A percentile compares a stretch with the other conserved stretches of the same genome.
Evolutionary conservation across 2,113 vertebrate species (phyloP).

Genomic region (Bettongia penicillata): DNA sequence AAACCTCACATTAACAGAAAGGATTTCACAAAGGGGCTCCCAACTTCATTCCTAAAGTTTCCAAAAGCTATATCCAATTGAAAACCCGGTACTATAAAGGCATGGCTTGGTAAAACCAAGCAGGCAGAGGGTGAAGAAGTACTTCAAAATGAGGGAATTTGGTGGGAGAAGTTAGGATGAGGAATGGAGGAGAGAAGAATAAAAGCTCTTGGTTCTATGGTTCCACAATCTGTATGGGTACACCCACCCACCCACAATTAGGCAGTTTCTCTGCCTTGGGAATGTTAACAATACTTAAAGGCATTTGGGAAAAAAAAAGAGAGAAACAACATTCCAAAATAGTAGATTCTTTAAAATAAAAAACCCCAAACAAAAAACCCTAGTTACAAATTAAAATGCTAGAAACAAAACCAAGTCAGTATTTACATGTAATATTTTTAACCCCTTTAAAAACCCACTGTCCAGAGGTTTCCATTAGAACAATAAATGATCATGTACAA

Average conservation of each 20-base stretch:
- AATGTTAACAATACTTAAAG: conserved; percentile 69
- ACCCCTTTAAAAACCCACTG: conserved; percentile 48
- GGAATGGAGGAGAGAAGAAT: background rate
- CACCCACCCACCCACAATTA: background rate
- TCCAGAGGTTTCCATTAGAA: conserved; percentile 56
- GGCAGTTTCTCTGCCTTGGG: conserved; percentile 70
- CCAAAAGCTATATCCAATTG: background rate
- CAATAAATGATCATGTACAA: conserved; percentile 55
- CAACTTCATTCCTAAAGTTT: background rate
- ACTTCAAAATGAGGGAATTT: background rate
- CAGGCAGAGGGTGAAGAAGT: background rate
- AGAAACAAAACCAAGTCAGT: conserved; percentile 80
- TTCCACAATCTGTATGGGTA: conserved; percentile 6
- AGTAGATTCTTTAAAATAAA: conserved; percentile 79
- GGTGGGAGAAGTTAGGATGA: background rate
- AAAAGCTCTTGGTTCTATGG: conserved; percentile 31
- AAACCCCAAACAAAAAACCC: conserved; percentile 68
- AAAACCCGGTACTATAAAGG: background rate
- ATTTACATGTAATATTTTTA: conserved; percentile 82
- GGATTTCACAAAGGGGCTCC: background rate
- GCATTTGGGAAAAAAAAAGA: conserved; percentile 71
- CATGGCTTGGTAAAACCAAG: background rate
- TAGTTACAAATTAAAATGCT: conserved; percentile 82
- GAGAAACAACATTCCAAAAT: conserved; percentile 84
- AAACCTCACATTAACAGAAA: background rate